These are phyloP conservation scores for Drosophila nasuta DNA, from an alignment of 1,140 invertebrate species.

Conservation along the genomic window DNA sequence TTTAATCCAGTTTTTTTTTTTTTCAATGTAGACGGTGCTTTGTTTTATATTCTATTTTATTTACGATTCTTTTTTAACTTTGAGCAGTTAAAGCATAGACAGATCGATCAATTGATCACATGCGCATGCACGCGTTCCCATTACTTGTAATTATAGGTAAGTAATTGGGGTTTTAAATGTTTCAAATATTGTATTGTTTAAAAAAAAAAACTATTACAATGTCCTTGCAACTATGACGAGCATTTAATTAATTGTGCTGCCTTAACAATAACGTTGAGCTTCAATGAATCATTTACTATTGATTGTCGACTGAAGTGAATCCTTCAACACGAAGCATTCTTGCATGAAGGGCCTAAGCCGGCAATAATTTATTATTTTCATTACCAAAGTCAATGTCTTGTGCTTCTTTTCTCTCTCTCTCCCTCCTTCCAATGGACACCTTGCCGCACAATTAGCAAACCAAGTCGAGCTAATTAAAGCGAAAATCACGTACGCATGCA, in stretches of 20 bases:
- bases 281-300: constrained; percentile 13
- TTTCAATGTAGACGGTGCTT: too few relatives aligned
- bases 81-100: background rate
- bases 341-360: constrained; percentile 66
- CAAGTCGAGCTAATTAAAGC: constrained; percentile 61
- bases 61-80: background rate
- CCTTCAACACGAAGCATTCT: constrained; percentile 69
- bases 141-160: constrained; percentile 9
- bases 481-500: constrained; percentile 66
- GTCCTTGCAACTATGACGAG: constrained; percentile 39
- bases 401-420: background rate
- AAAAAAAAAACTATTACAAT: constrained; percentile 47
- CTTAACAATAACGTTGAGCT: constrained; percentile 1
- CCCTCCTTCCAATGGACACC: background rate
- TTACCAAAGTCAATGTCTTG: constrained; percentile 73
- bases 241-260: constrained; percentile 57
- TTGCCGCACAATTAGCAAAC: constrained; percentile 27
- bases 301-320: constrained; percentile 21
- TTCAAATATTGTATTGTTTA: constrained; percentile 24
- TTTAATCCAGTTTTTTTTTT: too few relatives aligned
- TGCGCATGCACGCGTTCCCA: constrained; percentile 9
- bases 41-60: too few relatives aligned
- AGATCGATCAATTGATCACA: background rate
- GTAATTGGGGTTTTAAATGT: constrained; percentile 24
- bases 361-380: constrained; percentile 48